Base-by-base conservation (phyloP, 1,140 invertebrate species). In the Zaprionus vittiger region DNA sequence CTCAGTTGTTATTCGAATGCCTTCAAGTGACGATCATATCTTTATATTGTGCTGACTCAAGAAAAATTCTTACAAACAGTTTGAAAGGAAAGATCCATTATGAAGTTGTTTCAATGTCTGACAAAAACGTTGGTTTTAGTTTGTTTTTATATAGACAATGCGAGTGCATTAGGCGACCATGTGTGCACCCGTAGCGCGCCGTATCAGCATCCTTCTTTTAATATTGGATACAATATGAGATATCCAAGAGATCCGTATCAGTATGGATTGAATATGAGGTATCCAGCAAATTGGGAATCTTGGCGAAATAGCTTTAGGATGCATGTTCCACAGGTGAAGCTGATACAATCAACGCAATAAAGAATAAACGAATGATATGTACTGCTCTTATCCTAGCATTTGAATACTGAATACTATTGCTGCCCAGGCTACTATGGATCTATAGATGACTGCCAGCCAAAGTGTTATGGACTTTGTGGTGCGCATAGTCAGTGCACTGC, bases 381-480 rank as follows among this genome's bases (percentile, higher is more conserved):
- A n/a, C 15, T 7, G 14, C n/a, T 41, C 38, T n/a, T n/a, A 41
- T 41, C 12, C 5, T n/a, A 41, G 38, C 38, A 6, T n/a, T n/a
- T 0, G 38, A 68, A 63, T 7, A 24, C 31, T 2, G 26, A 31
- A 9, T 24, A 41, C 26, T 12, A 5, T 14, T 83, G 81, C 34
- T 84, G 82, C 31, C 0, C 0, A 0, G 82, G 68, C 9, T 85
- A 79, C 17, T 11, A 52, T 2, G 83, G 75, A 5, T 17, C 26
- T 11, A 22, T 44, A 1, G 15, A 44, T 26, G 66, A 87, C 38
- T 96, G 96, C 68, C 28, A 92, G 2, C 95, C 96, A 0, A 14
- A 69, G 2, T 84, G 82, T 31, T 11, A 3, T 2, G 1, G 1
- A 1, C 20, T 14, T 5, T 85, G 82, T 20, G 5, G 44, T 4